These are phyloP conservation scores for Exaiptasia diaphana DNA, from an alignment of 64 coral and sea anemone species.

Conservation along the genomic window DNA sequence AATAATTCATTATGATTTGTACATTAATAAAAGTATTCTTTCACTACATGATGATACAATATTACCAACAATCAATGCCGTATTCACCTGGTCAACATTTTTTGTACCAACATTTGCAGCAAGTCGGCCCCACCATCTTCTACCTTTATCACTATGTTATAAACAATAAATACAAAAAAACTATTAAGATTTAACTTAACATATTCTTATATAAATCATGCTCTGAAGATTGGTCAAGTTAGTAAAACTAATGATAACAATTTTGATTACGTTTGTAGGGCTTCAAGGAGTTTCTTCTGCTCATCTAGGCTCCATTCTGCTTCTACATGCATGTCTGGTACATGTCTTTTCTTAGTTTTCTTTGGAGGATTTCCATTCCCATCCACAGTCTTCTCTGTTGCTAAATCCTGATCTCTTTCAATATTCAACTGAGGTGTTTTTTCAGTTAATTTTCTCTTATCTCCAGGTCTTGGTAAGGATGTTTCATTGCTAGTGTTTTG, in stretches of 20 bases:
- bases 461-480: too few relatives aligned
- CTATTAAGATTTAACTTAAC: neutral
- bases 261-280: conserved; percentile 50
- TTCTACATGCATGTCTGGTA: conserved; percentile 11
- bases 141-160: conserved; percentile 40
- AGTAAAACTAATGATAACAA: neutral
- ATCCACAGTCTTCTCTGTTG: neutral
- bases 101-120: conserved; percentile 61
- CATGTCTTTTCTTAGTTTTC: neutral
- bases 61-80: too few relatives aligned
- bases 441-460: too few relatives aligned
- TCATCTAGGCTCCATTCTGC: conserved; percentile 71
- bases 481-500: too few relatives aligned
- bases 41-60: too few relatives aligned
- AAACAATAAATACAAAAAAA: neutral
- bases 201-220: neutral
- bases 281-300: conserved; percentile 49
- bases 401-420: neutral
- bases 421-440: neutral
- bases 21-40: too few relatives aligned
- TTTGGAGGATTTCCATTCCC: neutral
- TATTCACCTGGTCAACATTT: conserved; percentile 62
- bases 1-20: neutral
- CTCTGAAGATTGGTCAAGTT: neutral
- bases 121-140: conserved; percentile 55